Evolutionary conservation across 1,140 invertebrate species (phyloP).

Genomic region (Leucophenga varia): DNA sequence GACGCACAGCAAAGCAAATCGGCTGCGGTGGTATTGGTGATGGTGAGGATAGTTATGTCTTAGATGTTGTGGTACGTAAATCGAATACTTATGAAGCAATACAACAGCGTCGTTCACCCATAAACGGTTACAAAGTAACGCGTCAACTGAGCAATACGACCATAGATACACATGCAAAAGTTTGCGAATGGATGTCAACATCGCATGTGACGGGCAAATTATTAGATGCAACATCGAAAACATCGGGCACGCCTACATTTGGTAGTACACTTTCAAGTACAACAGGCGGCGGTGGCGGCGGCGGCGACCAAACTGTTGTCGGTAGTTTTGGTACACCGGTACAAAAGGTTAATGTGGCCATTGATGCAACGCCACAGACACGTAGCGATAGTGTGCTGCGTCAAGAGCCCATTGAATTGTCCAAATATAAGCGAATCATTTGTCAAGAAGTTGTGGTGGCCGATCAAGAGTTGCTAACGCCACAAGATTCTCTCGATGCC

Average conservation of each 20-base stretch:
- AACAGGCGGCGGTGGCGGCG: conserved; percentile 41
- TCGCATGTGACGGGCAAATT: conserved; percentile 71
- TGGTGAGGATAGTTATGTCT: conserved; percentile 49
- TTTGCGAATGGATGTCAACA: conserved; percentile 83
- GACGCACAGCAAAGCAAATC: conserved; percentile 35
- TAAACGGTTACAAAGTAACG: conserved; percentile 64
- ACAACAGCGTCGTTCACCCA: conserved; percentile 49
- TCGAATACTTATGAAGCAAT: conserved; percentile 62
- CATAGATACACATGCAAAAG: conserved; percentile 80
- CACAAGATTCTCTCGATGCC: conserved; percentile 38
- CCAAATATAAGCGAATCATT: conserved; percentile 36
- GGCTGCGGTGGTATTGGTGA: conserved; percentile 40
- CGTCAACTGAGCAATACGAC: conserved; percentile 75
- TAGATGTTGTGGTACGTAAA: conserved; percentile 45
- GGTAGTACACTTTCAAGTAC: background rate
- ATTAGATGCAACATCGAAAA: conserved; percentile 39
- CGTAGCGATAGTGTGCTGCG: conserved; percentile 70
- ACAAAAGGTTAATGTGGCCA: conserved; percentile 71
- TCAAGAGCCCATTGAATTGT: conserved; percentile 73
- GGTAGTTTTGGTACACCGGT: conserved; percentile 57
- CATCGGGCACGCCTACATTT: conserved; percentile 12
- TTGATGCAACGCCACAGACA: conserved; percentile 73
- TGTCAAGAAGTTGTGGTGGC: conserved; percentile 52
- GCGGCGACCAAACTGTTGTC: background rate
- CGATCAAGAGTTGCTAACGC: conserved; percentile 37